Percentiles rank a stretch among this genome's conserved stretches.
These are phyloP conservation scores for Coelopa frigida DNA, from an alignment of 1,140 invertebrate species.

Conservation along the genomic window DNA sequence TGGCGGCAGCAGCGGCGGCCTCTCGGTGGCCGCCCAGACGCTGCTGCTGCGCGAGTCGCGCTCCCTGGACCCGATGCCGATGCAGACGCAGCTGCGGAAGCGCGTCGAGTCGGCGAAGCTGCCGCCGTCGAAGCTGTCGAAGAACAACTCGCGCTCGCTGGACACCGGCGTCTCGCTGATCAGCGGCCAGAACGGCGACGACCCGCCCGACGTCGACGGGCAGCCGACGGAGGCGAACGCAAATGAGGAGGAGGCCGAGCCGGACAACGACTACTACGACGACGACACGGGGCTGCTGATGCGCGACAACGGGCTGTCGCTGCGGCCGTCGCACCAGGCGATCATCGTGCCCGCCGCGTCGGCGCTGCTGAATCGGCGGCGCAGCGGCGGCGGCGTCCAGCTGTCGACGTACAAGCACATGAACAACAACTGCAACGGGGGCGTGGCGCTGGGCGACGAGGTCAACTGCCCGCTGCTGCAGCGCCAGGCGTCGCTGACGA, in stretches of 20 bases:
- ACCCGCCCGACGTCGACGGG: slow-evolving; percentile 15
- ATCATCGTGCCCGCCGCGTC: slow-evolving; percentile 21
- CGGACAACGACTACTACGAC: slow-evolving; percentile 34
- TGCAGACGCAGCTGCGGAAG: slow-evolving; percentile 32
- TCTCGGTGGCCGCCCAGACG: slow-evolving; percentile 13
- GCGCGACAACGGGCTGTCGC: slow-evolving; percentile 29
- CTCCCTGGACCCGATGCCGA: slow-evolving; percentile 39
- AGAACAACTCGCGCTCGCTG: slow-evolving; percentile 40
- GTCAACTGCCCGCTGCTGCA: slow-evolving; percentile 52
- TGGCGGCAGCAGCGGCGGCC: slow-evolving; percentile 9
- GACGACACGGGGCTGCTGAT: slow-evolving; percentile 37
- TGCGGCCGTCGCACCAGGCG: slow-evolving; percentile 26
- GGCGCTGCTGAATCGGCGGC: slow-evolving; percentile 16
- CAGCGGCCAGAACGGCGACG: slow-evolving; percentile 20
- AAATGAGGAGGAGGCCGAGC: slow-evolving; percentile 9
- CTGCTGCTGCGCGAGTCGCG: slow-evolving; percentile 33
- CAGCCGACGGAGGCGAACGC: neutral
- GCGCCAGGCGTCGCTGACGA: slow-evolving; percentile 47
- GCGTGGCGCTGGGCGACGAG: slow-evolving; percentile 42
- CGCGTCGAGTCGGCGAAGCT: slow-evolving; percentile 31
- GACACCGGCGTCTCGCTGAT: slow-evolving; percentile 41
- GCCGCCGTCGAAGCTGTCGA: slow-evolving; percentile 38
- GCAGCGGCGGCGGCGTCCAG: slow-evolving; percentile 27
- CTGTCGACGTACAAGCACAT: slow-evolving; percentile 40
- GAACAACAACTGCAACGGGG: slow-evolving; percentile 47